A percentile compares a stretch with the other conserved stretches of the same genome.
Conservation (phyloP, 1,140 invertebrate species). For the Zaprionus kolodkinae region DNA sequence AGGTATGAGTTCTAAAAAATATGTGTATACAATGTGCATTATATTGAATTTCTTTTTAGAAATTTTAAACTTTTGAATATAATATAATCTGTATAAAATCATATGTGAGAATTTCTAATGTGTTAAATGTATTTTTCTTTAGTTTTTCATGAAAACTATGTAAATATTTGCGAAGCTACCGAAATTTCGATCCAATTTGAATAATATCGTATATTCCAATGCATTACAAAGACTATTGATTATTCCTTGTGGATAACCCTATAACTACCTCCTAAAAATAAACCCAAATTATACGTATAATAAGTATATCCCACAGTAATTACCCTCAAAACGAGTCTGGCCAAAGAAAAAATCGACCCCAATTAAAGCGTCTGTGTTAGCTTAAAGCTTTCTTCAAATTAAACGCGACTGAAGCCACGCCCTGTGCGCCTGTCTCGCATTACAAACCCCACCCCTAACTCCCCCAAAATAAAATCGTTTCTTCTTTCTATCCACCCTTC, state of each 20-base stretch:
- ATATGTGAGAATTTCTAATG: not conserved
- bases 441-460: not conserved
- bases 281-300: not conserved
- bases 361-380: slow-evolving; percentile 11
- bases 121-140: not conserved
- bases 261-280: not conserved
- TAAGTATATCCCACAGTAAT: no score
- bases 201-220: no score
- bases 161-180: no score
- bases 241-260: no score
- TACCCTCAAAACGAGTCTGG: not conserved
- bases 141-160: no score
- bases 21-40: not conserved
- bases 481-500: not conserved
- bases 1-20: not conserved
- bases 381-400: slow-evolving; percentile 23
- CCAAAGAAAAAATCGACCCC: not conserved
- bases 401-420: slow-evolving; percentile 28
- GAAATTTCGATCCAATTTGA: no score
- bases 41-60: not conserved
- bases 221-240: no score
- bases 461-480: not conserved
- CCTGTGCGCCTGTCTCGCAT: slow-evolving; percentile 23
- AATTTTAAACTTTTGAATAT: not conserved
- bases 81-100: not conserved